phyloP scores from a whole-genome alignment of 1,140 invertebrate species.

The Capitella teleta region DNA sequence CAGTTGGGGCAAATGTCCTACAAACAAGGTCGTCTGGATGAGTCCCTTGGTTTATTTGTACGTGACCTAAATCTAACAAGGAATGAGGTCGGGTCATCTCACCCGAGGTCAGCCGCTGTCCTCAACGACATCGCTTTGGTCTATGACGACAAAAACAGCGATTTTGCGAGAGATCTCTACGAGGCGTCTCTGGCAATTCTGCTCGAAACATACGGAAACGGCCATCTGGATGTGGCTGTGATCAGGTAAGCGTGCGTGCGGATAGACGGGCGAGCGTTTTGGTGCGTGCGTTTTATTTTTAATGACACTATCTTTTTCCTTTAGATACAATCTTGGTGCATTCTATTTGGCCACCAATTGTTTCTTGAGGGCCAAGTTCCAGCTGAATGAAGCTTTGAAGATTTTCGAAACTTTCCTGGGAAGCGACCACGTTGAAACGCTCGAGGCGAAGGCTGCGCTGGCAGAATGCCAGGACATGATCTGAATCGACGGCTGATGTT shows the following conservation, averaged over 20 bases:
- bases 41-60: constrained; percentile 19
- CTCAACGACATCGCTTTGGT: constrained; percentile 21
- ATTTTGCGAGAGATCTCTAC: constrained; percentile 17
- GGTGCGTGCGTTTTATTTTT: background rate
- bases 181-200: constrained; percentile 18
- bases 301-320: background rate
- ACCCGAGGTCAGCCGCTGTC: constrained; percentile 18
- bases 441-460: too few relatives aligned
- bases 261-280: background rate
- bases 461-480: too few relatives aligned
- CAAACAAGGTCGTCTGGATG: constrained; percentile 19
- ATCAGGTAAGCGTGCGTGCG: constrained; percentile 14
- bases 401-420: constrained; percentile 17
- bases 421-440: constrained; percentile 18
- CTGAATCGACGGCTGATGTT: too few relatives aligned
- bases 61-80: constrained; percentile 22
- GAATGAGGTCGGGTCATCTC: constrained; percentile 18
- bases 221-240: constrained; percentile 19
- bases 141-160: constrained; percentile 22
- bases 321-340: constrained; percentile 23
- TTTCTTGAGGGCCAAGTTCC: constrained; percentile 20
- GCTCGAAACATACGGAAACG: constrained; percentile 16
- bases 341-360: constrained; percentile 22
- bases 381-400: constrained; percentile 18
- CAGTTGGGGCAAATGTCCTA: constrained; percentile 24